Evolutionary conservation across 2,113 vertebrate species (phyloP).

Genomic region (Apodemus sylvaticus): DNA sequence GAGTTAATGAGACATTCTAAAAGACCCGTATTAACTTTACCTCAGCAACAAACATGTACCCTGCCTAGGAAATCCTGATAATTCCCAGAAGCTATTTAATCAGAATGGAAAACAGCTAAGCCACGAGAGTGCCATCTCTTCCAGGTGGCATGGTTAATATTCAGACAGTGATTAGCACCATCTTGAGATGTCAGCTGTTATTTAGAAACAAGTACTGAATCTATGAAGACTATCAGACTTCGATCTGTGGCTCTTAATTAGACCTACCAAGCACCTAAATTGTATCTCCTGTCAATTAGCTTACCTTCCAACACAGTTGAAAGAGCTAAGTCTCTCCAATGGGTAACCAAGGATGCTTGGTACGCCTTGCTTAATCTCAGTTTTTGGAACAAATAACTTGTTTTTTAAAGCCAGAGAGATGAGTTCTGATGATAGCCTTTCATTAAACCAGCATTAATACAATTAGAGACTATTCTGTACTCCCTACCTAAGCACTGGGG

Average conservation of each 20-base stretch:
- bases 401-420: conserved; percentile 45
- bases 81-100: neutral
- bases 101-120: neutral
- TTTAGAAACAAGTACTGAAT: neutral
- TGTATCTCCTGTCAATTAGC: neutral
- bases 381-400: conserved; percentile 15
- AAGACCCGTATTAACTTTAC: neutral
- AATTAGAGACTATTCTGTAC: neutral
- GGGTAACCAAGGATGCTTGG: neutral
- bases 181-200: neutral
- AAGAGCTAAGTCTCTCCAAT: neutral
- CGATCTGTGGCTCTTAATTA: conserved; percentile 6
- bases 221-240: neutral
- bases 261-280: neutral
- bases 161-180: neutral
- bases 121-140: neutral
- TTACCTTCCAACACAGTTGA: neutral
- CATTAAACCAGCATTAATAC: neutral
- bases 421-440: neutral
- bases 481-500: neutral
- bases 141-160: neutral
- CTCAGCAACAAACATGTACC: neutral
- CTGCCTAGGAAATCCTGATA: neutral
- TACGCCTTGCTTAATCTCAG: conserved; percentile 4
- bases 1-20: neutral